Evolutionary conservation across 1,140 invertebrate genomes (phyloP).

Genomic region (Diachasma alloeum): DNA sequence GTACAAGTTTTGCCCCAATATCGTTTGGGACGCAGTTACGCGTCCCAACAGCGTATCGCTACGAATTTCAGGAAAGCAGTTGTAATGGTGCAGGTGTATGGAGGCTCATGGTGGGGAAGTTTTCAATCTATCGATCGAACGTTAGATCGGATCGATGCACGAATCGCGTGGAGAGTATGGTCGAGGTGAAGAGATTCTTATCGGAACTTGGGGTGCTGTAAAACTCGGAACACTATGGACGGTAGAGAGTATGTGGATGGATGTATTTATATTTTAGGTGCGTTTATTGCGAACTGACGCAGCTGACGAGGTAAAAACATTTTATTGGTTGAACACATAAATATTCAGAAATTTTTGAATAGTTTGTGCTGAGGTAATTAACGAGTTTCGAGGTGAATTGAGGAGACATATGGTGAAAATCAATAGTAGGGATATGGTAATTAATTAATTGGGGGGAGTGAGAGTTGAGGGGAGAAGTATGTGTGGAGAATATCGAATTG

Average conservation of each 20-base stretch:
- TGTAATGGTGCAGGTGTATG: conserved; percentile 49
- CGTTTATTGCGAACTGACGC: neutral
- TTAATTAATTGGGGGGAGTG: neutral
- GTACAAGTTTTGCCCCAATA: neutral
- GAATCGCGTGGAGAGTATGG: neutral
- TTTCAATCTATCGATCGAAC: conserved; percentile 53
- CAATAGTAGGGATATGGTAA: neutral
- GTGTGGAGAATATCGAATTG: neutral
- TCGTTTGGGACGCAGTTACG: neutral
- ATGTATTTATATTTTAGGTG: neutral
- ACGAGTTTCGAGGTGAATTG: neutral
- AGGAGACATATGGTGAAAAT: neutral
- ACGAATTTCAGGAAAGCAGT: neutral
- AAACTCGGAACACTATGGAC: neutral
- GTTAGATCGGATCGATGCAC: conserved; percentile 44
- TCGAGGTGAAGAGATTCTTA: neutral
- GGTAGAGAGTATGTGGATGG: neutral
- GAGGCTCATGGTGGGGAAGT: conserved; percentile 28
- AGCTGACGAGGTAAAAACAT: neutral
- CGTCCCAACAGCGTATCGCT: neutral
- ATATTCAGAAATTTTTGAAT: neutral
- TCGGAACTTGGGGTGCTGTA: neutral
- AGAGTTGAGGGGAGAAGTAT: neutral
- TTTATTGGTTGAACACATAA: neutral
- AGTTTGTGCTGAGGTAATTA: neutral